Conservation (phyloP, 2,888 invertebrate species). For the Ectobius pallidus region DNA sequence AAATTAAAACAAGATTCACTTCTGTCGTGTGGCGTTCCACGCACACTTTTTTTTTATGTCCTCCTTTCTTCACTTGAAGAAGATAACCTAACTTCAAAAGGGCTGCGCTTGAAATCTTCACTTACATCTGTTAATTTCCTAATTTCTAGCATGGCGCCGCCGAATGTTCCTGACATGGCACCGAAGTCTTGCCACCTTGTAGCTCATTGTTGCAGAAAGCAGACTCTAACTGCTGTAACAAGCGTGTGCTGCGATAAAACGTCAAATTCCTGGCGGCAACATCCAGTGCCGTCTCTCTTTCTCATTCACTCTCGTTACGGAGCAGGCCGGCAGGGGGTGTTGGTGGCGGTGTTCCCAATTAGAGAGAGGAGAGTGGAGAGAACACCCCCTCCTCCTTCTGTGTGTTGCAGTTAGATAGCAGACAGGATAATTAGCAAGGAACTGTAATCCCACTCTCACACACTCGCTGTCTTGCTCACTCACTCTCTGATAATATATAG, state of each 20-base stretch:
- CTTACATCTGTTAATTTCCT: too few relatives aligned
- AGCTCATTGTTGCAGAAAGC: too few relatives aligned
- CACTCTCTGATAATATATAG: constrained; percentile 31
- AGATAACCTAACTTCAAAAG: too few relatives aligned
- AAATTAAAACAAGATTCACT: too few relatives aligned
- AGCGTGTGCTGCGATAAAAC: constrained; percentile 18
- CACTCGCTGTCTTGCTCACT: neutral
- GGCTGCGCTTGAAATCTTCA: too few relatives aligned
- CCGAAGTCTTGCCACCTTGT: too few relatives aligned
- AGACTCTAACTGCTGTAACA: neutral
- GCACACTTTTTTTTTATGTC: too few relatives aligned
- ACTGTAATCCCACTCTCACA: constrained; percentile 36
- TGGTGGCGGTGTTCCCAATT: constrained; percentile 34
- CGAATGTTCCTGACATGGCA: too few relatives aligned
- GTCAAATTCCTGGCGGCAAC: constrained; percentile 25
- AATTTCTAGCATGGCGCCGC: too few relatives aligned
- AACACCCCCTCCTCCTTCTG: neutral
- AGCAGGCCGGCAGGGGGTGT: neutral
- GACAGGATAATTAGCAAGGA: constrained; percentile 40
- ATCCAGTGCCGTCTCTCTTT: neutral
- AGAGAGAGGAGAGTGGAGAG: constrained; percentile 21
- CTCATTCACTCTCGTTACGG: constrained; percentile 15
- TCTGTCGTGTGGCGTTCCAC: too few relatives aligned
- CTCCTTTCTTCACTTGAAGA: too few relatives aligned
- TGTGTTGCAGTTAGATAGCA: constrained; percentile 27